These are phyloP conservation scores for Ptilodon capucinus DNA, from an alignment of 2,888 invertebrate genomes.

Conservation along the genomic window DNA sequence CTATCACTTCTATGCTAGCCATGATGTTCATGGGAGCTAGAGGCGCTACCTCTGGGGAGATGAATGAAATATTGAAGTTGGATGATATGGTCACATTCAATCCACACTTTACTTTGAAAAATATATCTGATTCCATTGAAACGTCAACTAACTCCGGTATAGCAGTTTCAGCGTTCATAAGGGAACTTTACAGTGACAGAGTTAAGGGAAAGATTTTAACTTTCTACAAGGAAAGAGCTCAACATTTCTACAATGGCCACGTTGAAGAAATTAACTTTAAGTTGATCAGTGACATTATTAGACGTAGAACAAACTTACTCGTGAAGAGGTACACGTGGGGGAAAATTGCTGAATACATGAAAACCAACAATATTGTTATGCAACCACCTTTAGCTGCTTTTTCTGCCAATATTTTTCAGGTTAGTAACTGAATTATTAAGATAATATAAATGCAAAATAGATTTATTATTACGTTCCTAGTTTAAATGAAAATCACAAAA, in stretches of 20 bases:
- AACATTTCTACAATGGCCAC: slow-evolving; percentile 93
- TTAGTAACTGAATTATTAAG: too few relatives aligned
- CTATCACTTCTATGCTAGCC: slow-evolving; percentile 92
- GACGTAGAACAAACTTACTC: slow-evolving; percentile 90
- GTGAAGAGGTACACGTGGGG: slow-evolving; percentile 91
- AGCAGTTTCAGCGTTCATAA: slow-evolving; percentile 90
- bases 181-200: slow-evolving; percentile 92
- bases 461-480: too few relatives aligned
- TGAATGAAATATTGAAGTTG: slow-evolving; percentile 92
- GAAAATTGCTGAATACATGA: slow-evolving; percentile 88
- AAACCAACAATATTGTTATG: slow-evolving; percentile 87
- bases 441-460: too few relatives aligned
- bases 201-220: slow-evolving; percentile 90
- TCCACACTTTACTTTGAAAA: slow-evolving; percentile 93
- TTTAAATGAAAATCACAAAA: too few relatives aligned
- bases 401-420: slow-evolving; percentile 91
- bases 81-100: slow-evolving; percentile 96
- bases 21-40: slow-evolving; percentile 95
- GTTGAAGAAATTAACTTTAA: slow-evolving; percentile 93
- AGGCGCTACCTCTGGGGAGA: slow-evolving; percentile 93
- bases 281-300: slow-evolving; percentile 91
- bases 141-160: slow-evolving; percentile 86
- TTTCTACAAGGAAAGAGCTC: slow-evolving; percentile 94
- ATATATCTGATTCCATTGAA: slow-evolving; percentile 91
- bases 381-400: slow-evolving; percentile 91